phyloP scores from a whole-genome alignment of 2,797 vertebrate species.

The Sebastes trivittatus region DNA sequence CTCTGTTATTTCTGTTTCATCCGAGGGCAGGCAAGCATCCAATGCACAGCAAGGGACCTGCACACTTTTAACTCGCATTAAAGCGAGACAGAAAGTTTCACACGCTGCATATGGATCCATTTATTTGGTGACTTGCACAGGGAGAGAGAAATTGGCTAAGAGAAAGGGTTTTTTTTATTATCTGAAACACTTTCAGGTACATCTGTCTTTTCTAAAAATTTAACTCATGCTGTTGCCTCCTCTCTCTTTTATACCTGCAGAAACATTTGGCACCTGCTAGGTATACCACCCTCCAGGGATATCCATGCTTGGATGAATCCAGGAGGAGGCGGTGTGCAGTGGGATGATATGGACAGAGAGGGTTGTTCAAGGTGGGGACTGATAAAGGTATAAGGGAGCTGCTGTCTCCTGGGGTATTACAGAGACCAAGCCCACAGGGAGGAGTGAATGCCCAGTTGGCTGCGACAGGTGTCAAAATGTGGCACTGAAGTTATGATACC shows the following conservation, averaged over 20 bases:
- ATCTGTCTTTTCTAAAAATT: background rate
- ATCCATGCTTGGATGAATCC: conserved; percentile 31
- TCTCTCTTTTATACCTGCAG: background rate
- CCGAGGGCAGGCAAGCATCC: conserved; percentile 22
- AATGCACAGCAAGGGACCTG: conserved; percentile 14
- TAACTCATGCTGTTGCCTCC: background rate
- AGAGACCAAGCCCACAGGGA: conserved; percentile 14
- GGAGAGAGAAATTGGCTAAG: conserved; percentile 5
- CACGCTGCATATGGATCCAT: background rate
- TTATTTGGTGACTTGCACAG: background rate
- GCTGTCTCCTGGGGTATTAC: conserved; percentile 13
- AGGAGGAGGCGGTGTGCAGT: conserved; percentile 33
- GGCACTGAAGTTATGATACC: conserved; percentile 21
- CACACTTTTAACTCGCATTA: conserved; percentile 32
- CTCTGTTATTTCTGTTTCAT: conserved; percentile 35
- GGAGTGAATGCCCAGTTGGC: conserved; percentile 26
- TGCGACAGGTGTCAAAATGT: conserved; percentile 38
- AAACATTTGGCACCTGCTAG: conserved; percentile 25
- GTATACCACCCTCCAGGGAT: conserved; percentile 24
- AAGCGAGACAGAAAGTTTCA: conserved; percentile 23
- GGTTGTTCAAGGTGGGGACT: conserved; percentile 28
- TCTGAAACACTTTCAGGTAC: background rate
- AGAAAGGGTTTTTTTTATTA: background rate
- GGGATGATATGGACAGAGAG: conserved; percentile 30
- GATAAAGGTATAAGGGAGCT: conserved; percentile 33